Percentiles rank a stretch among this genome's conserved stretches.
Evolutionary conservation across 2,113 vertebrate species (phyloP).

Genomic region (Oceanites oceanicus): DNA sequence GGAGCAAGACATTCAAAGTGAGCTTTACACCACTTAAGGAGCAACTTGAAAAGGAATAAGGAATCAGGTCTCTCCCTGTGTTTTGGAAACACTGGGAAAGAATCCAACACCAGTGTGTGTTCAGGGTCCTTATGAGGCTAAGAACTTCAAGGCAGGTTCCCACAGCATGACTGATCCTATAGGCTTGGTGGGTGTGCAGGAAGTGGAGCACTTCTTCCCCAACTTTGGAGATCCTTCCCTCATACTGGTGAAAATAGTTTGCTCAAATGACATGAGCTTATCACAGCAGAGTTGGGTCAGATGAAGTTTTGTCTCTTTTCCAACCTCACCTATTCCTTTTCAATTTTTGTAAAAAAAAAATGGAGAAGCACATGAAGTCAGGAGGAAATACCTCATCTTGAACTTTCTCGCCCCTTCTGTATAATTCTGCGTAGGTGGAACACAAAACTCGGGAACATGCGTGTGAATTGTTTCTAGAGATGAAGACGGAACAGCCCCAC

Average conservation of each 20-base stretch:
- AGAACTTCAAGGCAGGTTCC: neutral
- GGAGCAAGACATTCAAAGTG: neutral
- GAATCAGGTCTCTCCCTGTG: neutral
- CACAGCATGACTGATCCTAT: neutral
- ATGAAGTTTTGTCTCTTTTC: neutral
- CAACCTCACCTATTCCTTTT: neutral
- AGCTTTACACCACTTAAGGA: neutral
- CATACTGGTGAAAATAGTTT: neutral
- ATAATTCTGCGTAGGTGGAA: neutral
- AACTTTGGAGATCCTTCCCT: neutral
- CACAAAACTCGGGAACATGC: neutral
- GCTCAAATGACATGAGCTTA: neutral
- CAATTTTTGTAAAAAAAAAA: neutral
- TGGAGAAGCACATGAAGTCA: neutral
- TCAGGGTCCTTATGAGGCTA: neutral
- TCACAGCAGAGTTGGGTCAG: neutral
- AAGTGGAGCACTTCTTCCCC: neutral
- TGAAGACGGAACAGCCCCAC: neutral
- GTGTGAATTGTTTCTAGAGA: neutral
- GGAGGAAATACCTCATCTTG: neutral
- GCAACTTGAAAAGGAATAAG: neutral
- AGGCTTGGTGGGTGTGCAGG: neutral
- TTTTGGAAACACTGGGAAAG: constrained; percentile 15
- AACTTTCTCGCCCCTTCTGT: neutral
- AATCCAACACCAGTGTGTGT: neutral